phyloP scores from a whole-genome alignment of 2,113 vertebrate species.

The Anoplopoma fimbria region DNA sequence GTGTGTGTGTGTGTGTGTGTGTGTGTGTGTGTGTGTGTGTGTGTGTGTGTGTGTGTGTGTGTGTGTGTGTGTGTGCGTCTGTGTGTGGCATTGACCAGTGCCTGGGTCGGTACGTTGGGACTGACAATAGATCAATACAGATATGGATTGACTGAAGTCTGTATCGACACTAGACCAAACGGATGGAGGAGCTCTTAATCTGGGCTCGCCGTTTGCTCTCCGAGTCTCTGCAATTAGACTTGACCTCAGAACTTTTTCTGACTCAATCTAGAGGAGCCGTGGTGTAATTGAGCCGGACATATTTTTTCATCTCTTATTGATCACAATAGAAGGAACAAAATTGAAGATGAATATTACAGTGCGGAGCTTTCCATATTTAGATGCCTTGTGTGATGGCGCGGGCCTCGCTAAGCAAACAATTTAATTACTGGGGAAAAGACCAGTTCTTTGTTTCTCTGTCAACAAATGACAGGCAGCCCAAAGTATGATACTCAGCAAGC shows the following conservation, averaged over 20 bases:
- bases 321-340: not conserved
- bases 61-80: no score
- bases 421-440: slow-evolving; percentile 37
- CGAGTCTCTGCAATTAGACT: slow-evolving; percentile 32
- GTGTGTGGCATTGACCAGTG: slow-evolving; percentile 10
- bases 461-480: slow-evolving; percentile 52
- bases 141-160: slow-evolving; percentile 58
- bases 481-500: slow-evolving; percentile 40
- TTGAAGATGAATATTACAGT: slow-evolving; percentile 11
- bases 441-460: slow-evolving; percentile 48
- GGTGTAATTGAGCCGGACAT: slow-evolving; percentile 31
- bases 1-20: slow-evolving; percentile 1
- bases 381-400: slow-evolving; percentile 16
- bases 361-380: slow-evolving; percentile 29
- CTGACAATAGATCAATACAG: slow-evolving; percentile 58
- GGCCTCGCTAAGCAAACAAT: slow-evolving; percentile 43
- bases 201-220: not conserved
- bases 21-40: slow-evolving; percentile 6
- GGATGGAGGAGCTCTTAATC: slow-evolving; percentile 32
- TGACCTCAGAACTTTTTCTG: slow-evolving; percentile 25
- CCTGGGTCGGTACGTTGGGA: not conserved
- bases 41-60: slow-evolving; percentile 6
- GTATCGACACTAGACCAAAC: slow-evolving; percentile 40
- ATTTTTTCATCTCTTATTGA: slow-evolving; percentile 37
- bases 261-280: slow-evolving; percentile 15